Evolutionary conservation across 1,140 invertebrate species (phyloP).

Genomic region (Periplaneta americana): DNA sequence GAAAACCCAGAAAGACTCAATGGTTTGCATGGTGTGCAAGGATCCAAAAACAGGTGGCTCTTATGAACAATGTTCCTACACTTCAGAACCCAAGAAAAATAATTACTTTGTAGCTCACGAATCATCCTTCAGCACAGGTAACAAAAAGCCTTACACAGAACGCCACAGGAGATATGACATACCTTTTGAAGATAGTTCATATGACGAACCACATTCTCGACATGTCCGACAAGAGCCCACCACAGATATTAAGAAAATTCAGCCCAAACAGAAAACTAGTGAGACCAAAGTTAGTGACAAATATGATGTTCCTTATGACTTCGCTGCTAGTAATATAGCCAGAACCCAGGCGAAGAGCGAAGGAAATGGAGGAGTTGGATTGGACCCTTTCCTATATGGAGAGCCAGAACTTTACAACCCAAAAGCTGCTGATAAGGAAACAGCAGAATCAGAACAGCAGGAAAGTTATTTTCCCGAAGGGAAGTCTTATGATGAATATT

Average conservation of each 20-base stretch:
- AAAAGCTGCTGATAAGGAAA: constrained; percentile 1
- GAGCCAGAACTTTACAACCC: not conserved
- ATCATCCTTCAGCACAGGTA: constrained; percentile 24
- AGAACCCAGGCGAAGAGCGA: not conserved
- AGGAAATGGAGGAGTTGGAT: not conserved
- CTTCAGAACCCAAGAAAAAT: constrained; percentile 30
- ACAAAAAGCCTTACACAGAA: not conserved
- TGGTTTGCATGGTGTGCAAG: constrained; percentile 47
- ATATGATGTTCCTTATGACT: not conserved
- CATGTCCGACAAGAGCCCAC: not conserved
- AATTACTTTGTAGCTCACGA: constrained; percentile 26
- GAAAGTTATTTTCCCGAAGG: constrained; percentile 19
- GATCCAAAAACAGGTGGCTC: constrained; percentile 38
- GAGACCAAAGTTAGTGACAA: not conserved
- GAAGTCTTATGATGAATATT: constrained; percentile 35
- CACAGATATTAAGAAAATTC: not conserved
- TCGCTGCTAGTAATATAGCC: not conserved
- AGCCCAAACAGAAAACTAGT: not conserved
- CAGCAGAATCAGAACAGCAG: not conserved
- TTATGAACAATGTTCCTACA: constrained; percentile 44
- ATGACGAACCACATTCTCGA: not conserved
- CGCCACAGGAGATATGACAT: not conserved
- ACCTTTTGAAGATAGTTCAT: not conserved
- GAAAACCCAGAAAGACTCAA: constrained; percentile 17
- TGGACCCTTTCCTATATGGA: constrained; percentile 1